Percentiles rank a stretch among this genome's conserved stretches.
Conservation (phyloP, 2,113 vertebrate species). For the Anolis sagrei region DNA sequence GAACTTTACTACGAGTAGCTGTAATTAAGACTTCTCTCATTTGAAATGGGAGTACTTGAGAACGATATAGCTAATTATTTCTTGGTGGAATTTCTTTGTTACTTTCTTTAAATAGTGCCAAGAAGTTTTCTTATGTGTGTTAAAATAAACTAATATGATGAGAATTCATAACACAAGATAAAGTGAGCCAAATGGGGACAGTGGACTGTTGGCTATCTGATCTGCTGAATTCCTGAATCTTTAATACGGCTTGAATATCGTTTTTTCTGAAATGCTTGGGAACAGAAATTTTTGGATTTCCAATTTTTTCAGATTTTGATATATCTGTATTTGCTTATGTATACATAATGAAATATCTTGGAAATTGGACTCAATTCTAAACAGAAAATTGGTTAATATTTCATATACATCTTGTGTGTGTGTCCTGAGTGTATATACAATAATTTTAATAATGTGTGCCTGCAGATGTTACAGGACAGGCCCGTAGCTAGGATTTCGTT, state of each 20-base stretch:
- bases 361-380: too few species aligned
- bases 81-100: neutral
- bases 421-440: too few species aligned
- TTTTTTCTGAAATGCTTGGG: too few species aligned
- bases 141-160: neutral
- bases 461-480: too few species aligned
- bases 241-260: neutral
- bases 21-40: constrained; percentile 35
- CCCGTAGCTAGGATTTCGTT: too few species aligned
- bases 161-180: neutral
- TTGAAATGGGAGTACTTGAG: neutral
- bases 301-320: too few species aligned
- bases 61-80: constrained; percentile 15
- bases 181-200: neutral
- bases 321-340: too few species aligned
- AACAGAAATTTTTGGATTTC: too few species aligned
- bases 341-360: too few species aligned
- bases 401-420: too few species aligned
- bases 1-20: constrained; percentile 23
- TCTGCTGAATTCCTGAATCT: neutral
- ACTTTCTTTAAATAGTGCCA: neutral
- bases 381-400: too few species aligned
- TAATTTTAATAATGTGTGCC: too few species aligned
- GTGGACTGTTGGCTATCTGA: neutral
- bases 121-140: neutral